Conservation (phyloP, 2,113 vertebrate species). For the Axis porcinus region DNA sequence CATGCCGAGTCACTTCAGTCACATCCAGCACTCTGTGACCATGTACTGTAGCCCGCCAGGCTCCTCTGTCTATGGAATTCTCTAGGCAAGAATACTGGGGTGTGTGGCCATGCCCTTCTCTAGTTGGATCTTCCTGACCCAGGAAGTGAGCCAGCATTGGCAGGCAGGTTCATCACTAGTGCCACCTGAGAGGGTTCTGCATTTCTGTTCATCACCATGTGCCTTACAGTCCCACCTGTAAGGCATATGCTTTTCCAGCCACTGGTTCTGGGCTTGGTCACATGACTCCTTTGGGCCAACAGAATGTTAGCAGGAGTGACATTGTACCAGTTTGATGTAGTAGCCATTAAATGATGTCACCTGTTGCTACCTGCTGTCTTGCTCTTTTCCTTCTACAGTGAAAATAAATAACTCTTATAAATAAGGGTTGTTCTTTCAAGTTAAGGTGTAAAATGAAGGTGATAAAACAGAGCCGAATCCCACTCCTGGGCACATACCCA, state of each 20-base stretch:
- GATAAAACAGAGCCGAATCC: neutral
- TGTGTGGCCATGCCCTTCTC: neutral
- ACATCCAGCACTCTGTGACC: neutral
- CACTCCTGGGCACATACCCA: neutral
- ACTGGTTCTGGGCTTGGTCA: neutral
- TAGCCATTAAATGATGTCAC: neutral
- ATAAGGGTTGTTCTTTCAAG: neutral
- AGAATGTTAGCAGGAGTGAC: neutral
- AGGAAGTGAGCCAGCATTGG: neutral
- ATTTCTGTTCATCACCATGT: neutral
- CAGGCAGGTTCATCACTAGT: neutral
- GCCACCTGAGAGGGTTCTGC: neutral
- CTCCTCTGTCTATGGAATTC: neutral
- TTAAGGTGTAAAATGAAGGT: neutral
- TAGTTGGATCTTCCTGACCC: neutral
- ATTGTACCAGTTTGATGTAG: neutral
- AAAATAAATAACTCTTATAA: neutral
- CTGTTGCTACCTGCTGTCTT: neutral
- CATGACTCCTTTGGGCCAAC: neutral
- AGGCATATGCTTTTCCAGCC: neutral
- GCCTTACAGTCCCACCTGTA: neutral
- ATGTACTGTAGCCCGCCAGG: accelerated
- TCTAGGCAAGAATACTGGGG: neutral
- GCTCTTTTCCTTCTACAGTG: neutral
- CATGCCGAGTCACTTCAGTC: neutral